Base-by-base conservation (phyloP, 1,140 invertebrate species). In the Lepidurus couesii region DNA sequence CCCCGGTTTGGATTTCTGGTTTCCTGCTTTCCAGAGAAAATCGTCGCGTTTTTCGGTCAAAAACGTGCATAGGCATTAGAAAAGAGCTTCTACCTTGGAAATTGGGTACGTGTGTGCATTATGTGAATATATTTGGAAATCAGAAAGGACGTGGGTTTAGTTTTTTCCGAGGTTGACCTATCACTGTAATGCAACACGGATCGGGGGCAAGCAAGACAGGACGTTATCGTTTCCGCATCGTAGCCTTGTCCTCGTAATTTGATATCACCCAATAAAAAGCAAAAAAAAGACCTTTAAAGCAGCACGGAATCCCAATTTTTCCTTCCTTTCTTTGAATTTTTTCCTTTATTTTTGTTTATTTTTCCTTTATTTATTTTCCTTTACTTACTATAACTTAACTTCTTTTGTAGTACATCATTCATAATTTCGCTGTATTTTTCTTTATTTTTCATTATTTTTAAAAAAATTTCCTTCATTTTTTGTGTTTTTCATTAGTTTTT, bases 171-270 rank as follows among this genome's bases (percentile, higher is more conserved):
- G 16, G 53, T 65, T 65, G 13, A 11, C 10, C 21, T 7, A 65
- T 21, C 53, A 65, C 53, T n/a, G 53, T n/a, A 65, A 65, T 65
- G 13, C 53, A 65, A 65, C 6, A 47, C 45, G 45, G 16, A 16
- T 34, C 34, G 45, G 45, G 16, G 16, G 45, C 45, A 65, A 7
- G 10, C 53, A 65, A 65, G 53, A 13, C 45, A 47, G 16, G 45
- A 47, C 45, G 16, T 7, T 13, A 65, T 9, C 53, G 53, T 65
- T 65, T 65, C 53, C 53, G 53, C 53, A 65, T 65, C 53, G 53
- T 21, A 65, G 53, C 53, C 53, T 65, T 65, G 53, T 65, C 8
- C 53, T 21, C 53, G 21, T 65, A 65, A 65, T 65, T 65, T 65
- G 53, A 65, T 65, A 47, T 21, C 1, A 65, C 53, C 53, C 16